Conservation (phyloP, 2,113 vertebrate genomes). For the Puntigrus tetrazona region DNA sequence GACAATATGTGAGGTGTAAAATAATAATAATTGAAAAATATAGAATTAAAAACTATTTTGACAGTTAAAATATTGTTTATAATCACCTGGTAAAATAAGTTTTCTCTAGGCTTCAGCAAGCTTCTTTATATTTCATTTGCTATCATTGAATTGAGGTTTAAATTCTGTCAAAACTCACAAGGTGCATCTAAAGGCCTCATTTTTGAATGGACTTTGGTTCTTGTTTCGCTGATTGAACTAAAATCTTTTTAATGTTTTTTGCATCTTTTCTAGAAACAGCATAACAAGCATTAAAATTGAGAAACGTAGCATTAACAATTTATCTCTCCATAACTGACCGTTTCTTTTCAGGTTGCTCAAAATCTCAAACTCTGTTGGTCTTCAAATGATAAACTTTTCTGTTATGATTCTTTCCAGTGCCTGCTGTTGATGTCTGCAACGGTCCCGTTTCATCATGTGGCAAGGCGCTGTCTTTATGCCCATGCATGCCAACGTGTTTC, state of each 20-base stretch:
- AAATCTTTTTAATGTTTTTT: background rate
- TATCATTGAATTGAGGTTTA: background rate
- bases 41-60: too few relatives aligned
- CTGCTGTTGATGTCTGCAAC: constrained; percentile 66
- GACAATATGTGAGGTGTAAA: too few relatives aligned
- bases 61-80: too few relatives aligned
- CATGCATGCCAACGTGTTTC: constrained; percentile 31
- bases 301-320: too few relatives aligned
- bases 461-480: constrained; percentile 50
- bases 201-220: background rate
- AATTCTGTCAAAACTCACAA: background rate
- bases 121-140: too few relatives aligned
- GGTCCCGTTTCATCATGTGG: constrained; percentile 54
- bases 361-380: background rate
- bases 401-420: constrained; percentile 28
- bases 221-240: background rate
- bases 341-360: background rate
- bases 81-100: too few relatives aligned
- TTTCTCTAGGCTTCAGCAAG: too few relatives aligned
- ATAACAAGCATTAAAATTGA: too few relatives aligned
- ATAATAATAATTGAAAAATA: too few relatives aligned
- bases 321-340: background rate
- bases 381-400: background rate
- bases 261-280: too few relatives aligned
- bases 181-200: background rate